Evolutionary conservation across 1,140 invertebrate species (phyloP), one percentile per base, ranked within the genome.

Genomic region (Halictus rubicundus): DNA sequence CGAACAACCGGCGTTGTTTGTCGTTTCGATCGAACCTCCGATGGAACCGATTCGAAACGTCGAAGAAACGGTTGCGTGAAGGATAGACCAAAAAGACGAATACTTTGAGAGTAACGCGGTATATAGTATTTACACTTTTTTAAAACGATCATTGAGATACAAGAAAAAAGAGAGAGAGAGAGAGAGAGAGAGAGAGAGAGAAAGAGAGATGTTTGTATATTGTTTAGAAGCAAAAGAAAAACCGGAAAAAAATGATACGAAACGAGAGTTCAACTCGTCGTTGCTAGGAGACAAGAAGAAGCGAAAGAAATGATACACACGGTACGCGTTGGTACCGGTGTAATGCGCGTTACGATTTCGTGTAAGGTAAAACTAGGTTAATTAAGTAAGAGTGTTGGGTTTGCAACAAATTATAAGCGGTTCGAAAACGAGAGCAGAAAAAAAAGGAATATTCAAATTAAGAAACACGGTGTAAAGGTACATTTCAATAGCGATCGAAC

Each of bases 301-400:
- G 21, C 5, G 25, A 54, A n/a, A 10, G 52, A 52, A 54, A 10
- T 21, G 16, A n/a, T 37, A 61, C n/a, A n/a, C n/a, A n/a, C 27
- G 57, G 54, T 77, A 69, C 23, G 49, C 19, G 19, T 49, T 25
- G 39, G 21, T 77, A 61, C 42, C 66, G 54, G 12, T 77, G 61
- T 77, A 69, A 69, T 49, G 39, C 12, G 66, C 74, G 42, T 71
- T 78, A 52, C 59, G 21, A 64, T 72, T 71, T 60, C 68, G 32
- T 46, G 42, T 78, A 78, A 72, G 37, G 12, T 65, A 57, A 21
- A 78, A 78, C 64, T 78, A 78, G 60, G 21, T 72, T 72, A 60
- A 37, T 25, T 76, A 76, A 68, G 65, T 78, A 72, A 78, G 21
- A 37, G 49, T 72, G 23, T 72, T 64, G 71, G 76, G 49, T 72